Percentiles rank a stretch among this genome's conserved stretches.
These are phyloP conservation scores for Geopemphigus sp. DNA, from an alignment of 1,140 invertebrate species.

Conservation along the genomic window DNA sequence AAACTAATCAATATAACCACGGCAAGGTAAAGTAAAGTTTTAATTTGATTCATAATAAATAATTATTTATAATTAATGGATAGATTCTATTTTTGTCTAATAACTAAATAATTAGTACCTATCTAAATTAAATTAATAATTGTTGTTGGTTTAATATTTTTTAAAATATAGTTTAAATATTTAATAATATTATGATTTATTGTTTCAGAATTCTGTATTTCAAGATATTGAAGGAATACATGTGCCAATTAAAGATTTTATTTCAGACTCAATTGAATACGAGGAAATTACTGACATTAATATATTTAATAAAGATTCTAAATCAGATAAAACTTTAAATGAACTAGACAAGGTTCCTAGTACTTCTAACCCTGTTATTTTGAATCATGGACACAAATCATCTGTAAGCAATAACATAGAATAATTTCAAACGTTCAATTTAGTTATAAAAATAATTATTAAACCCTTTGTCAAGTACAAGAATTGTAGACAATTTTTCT, in stretches of 20 bases:
- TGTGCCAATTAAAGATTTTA: background rate
- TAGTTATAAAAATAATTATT: too few species aligned
- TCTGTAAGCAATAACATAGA: too few species aligned
- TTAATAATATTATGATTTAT: background rate
- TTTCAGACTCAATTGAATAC: background rate
- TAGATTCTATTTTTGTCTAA: too few species aligned
- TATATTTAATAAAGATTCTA: background rate
- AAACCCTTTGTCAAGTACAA: too few species aligned
- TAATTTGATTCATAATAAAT: too few species aligned
- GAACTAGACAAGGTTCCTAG: background rate
- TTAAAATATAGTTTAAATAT: too few species aligned
- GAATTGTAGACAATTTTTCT: too few species aligned
- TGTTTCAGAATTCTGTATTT: background rate
- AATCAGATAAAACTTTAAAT: background rate
- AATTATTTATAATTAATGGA: too few species aligned
- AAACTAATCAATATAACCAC: conserved; percentile 6
- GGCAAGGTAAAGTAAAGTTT: conserved; percentile 18
- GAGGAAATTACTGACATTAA: background rate
- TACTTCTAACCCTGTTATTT: background rate
- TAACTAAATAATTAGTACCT: too few species aligned
- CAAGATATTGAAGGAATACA: background rate
- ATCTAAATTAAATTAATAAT: too few species aligned
- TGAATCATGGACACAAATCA: background rate
- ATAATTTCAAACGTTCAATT: too few species aligned
- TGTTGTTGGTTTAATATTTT: background rate